Evolutionary conservation across 2,797 vertebrate genomes (phyloP).

Genomic region (Chaunax sp.): DNA sequence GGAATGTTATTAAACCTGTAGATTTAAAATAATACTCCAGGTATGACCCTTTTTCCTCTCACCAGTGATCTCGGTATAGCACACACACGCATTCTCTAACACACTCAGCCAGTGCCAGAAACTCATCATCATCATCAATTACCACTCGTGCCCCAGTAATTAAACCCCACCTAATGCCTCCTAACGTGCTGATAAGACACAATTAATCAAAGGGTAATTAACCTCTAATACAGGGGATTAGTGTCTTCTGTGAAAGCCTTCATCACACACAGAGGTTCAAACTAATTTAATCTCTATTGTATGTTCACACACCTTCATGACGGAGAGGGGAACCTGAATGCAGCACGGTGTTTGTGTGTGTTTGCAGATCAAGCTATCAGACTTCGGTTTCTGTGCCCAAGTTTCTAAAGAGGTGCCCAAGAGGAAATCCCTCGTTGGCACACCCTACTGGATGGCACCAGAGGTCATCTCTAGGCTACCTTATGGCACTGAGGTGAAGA

Average conservation of each 20-base stretch:
- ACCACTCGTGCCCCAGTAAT: slow-evolving; percentile 73
- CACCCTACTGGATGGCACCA: slow-evolving; percentile 97
- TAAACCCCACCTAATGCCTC: slow-evolving; percentile 75
- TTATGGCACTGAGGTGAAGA: slow-evolving; percentile 93
- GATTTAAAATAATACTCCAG: slow-evolving; percentile 2
- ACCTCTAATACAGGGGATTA: slow-evolving; percentile 70
- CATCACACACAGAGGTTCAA: slow-evolving; percentile 39
- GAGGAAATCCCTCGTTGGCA: slow-evolving; percentile 96
- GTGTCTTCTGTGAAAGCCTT: slow-evolving; percentile 60
- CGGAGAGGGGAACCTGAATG: slow-evolving; percentile 8
- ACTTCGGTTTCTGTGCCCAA: slow-evolving; percentile 98
- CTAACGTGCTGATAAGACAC: slow-evolving; percentile 76
- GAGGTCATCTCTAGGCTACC: slow-evolving; percentile 98
- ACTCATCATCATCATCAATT: slow-evolving; percentile 79
- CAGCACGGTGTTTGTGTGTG: slow-evolving; percentile 10
- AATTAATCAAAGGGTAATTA: slow-evolving; percentile 76
- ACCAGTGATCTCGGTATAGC: no score
- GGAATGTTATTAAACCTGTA: background rate
- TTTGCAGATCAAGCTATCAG: slow-evolving; percentile 94
- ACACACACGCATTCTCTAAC: slow-evolving; percentile 8
- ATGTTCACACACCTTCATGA: slow-evolving; percentile 1
- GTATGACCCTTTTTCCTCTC: background rate
- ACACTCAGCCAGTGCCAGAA: slow-evolving; percentile 52
- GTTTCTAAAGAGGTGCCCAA: slow-evolving; percentile 98
- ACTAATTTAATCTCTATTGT: slow-evolving; percentile 10